Base-by-base conservation (phyloP, 2,888 invertebrate genomes). In the Pedicia rivosa region DNA sequence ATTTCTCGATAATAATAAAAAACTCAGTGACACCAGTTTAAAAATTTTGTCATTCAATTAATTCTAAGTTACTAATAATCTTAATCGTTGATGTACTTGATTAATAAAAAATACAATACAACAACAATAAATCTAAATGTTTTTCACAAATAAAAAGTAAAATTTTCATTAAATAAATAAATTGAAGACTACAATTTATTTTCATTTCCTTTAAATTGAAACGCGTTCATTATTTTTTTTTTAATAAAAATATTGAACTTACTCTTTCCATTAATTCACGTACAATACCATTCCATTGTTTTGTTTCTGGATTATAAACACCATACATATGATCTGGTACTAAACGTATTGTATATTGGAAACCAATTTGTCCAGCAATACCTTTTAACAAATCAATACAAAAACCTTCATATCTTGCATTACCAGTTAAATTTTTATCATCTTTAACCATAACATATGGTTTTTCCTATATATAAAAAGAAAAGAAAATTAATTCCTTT, bases 391-490 rank as follows among this genome's bases (percentile, higher is more conserved):
- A 64, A 59, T 91, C 90, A 48, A 91, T 84, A 61, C 90, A 90
- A 66, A 90, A 91, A 0, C 91, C 91, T 50, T 90, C 87, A 56
- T 79, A 87, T 15, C 82, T 67, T 2, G 82, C 80, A 57, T 88
- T 88, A 3, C 87, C 88, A 29, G 86, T 86, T 5, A 84, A 65
- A 57, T 86, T 87, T 59, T 73, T 76, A 40, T 82, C 83, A 42
- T 78, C 76, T 49, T 79, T 82, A 35, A 87, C 78, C 87, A 88
- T 88, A 4, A 90, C 87, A 60, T 90, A 90, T 0, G 90, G 90
- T 45, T 78, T 78, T 53, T 88, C 88, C 88, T 88, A 61, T 1
- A 58, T 51, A 27, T 28, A 22, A 5, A 4, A 5, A 20, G 30
- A 12, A 10, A 22, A 12, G 16, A 13, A 32, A 33, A n/a, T 28